Conservation (phyloP, 2,797 vertebrate species). For the Gephyroberyx darwinii region DNA sequence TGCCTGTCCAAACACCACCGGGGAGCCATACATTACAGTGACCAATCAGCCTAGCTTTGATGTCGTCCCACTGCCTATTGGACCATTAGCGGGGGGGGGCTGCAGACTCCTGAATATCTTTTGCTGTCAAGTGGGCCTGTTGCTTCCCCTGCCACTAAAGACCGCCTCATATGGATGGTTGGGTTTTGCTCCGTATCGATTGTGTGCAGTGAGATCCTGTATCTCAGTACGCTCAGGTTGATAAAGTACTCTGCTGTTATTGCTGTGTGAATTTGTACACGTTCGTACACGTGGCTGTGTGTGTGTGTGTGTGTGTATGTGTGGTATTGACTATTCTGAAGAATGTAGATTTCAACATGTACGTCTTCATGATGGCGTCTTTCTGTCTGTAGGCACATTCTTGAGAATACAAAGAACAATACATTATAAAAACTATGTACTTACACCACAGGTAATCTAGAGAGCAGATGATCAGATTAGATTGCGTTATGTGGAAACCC, state of each 20-base stretch:
- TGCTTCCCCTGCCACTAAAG: slow-evolving; percentile 18
- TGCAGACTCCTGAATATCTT: slow-evolving; percentile 28
- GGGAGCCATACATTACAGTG: slow-evolving; percentile 65
- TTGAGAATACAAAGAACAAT: no score
- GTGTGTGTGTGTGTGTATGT: background rate
- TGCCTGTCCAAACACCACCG: slow-evolving; percentile 62
- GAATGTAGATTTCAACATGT: slow-evolving; percentile 26
- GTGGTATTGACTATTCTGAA: slow-evolving; percentile 2
- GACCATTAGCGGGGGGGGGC: slow-evolving; percentile 47
- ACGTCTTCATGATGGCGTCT: no score
- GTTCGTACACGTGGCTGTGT: slow-evolving; percentile 12
- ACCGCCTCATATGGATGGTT: slow-evolving; percentile 33
- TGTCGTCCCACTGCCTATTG: slow-evolving; percentile 42
- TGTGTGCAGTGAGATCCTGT: slow-evolving; percentile 30
- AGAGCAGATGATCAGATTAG: no score
- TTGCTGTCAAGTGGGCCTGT: slow-evolving; percentile 33
- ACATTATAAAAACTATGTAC: no score
- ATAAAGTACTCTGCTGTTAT: slow-evolving; percentile 25
- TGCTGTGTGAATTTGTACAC: slow-evolving; percentile 14
- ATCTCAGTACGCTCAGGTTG: slow-evolving; percentile 16
- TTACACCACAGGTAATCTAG: no score
- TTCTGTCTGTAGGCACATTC: no score
- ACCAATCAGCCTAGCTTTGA: slow-evolving; percentile 64
- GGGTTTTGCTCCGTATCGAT: slow-evolving; percentile 52
- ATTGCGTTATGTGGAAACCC: no score